Evolutionary conservation across 2,888 invertebrate species (phyloP), one percentile per base, ranked within the genome.

Genomic region (Ceriagrion tenellum): DNA sequence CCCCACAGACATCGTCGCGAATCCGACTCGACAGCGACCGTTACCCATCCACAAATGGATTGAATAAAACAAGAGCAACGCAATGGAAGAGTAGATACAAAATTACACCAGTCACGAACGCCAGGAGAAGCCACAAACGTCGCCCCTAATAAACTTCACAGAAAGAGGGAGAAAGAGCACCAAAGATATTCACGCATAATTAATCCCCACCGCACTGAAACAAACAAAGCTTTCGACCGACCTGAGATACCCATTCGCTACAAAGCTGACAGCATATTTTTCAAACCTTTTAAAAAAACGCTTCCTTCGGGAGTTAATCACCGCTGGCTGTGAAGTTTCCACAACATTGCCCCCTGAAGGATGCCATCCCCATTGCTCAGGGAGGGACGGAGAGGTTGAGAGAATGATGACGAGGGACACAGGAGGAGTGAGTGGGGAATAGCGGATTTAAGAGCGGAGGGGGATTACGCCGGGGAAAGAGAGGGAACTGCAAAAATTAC

Each of bases 271-370:
- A 93, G 69, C 47, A n/a, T 40, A 91, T 91, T 91, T 63, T 81
- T 81, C 81, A 40, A 35, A 40, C 35, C 91, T 26, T 26, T 93
- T 69, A 63, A 59, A 59, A 56, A 59, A 59, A 47, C 23, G 40
- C 91, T 63, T 40, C 63, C 63, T 16, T n/a, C 23, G 26, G 59
- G 59, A 56, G 91, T 91, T 91, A 91, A 91, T 91, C 91, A 63
- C 59, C 63, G 63, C 18, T 20, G 40, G 69, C 69, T 69, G 47
- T 69, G 47, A 2, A 47, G 40, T 47, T 30, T 93, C 93, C 93
- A 16, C 81, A 35, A 81, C 81, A 35, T 81, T 35, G 81, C 30
- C 35, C 35, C 81, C 13, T 30, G 55, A 74, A 59, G 47, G 93
- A 47, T 69, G 69, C n/a, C 59, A 63, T 40, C 59, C 18, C 30